Percentiles rank a stretch among this genome's conserved stretches.
Evolutionary conservation across 2,888 invertebrate genomes (phyloP).

Genomic region (Slavum lentiscoides): DNA sequence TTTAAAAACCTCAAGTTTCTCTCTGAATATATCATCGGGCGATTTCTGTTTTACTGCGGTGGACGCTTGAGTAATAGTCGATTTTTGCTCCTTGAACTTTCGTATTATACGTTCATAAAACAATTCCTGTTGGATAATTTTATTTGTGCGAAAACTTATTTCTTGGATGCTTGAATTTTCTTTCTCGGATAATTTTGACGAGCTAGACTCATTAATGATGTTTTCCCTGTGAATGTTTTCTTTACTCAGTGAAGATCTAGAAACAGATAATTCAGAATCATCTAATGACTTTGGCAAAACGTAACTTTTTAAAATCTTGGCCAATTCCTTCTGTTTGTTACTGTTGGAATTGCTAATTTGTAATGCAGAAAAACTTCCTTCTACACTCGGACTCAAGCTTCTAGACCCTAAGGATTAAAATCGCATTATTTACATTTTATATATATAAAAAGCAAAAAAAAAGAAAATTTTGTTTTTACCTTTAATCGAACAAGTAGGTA

Average conservation of each 20-base stretch:
- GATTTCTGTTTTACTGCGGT: not conserved
- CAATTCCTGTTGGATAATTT: slow-evolving; percentile 15
- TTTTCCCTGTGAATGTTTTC: not conserved
- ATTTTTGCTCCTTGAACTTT: slow-evolving; percentile 37
- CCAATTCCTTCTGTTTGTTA: not conserved
- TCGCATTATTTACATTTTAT: not conserved
- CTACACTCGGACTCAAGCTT: slow-evolving; percentile 1
- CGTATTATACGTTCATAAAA: slow-evolving; percentile 33
- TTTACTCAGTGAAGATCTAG: slow-evolving; percentile 3
- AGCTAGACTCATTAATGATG: slow-evolving; percentile 3
- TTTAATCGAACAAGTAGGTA: not conserved
- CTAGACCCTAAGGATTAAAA: slow-evolving; percentile 1
- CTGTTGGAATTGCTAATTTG: slow-evolving; percentile 5
- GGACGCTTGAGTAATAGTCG: not conserved
- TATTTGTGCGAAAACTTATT: slow-evolving; percentile 29
- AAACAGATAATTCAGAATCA: not conserved
- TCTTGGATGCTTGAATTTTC: slow-evolving; percentile 21
- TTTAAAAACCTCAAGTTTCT: slow-evolving; percentile 9
- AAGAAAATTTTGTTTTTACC: not conserved
- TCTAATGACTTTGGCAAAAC: slow-evolving; percentile 10
- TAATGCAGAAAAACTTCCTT: slow-evolving; percentile 16
- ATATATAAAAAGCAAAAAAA: not conserved
- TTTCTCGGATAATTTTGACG: slow-evolving; percentile 19
- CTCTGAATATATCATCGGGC: slow-evolving; percentile 29
- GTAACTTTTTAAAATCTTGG: slow-evolving; percentile 30